Percentiles rank a stretch among this genome's conserved stretches.
phyloP scores from a whole-genome alignment of 2,797 vertebrate genomes.

The Poeciliopsis infans region DNA sequence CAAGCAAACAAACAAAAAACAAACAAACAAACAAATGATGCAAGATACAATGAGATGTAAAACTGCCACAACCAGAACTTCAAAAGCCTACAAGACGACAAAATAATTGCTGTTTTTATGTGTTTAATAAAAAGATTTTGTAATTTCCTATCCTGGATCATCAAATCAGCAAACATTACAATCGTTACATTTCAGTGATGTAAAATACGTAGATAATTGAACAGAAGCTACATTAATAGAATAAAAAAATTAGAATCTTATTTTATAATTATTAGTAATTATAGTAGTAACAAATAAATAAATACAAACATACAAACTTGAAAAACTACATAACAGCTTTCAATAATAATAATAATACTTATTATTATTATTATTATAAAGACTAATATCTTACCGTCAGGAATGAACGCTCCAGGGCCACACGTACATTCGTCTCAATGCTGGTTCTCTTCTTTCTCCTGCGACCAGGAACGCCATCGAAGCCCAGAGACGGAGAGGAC shows the following conservation, averaged over 20 bases:
- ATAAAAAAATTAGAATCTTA: background rate
- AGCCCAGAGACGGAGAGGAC: constrained; percentile 87
- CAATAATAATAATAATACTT: background rate
- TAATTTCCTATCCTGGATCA: background rate
- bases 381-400: constrained; percentile 83
- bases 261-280: too few relatives aligned
- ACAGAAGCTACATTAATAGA: background rate
- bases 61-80: background rate
- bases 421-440: constrained; percentile 93
- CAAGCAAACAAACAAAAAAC: too few relatives aligned
- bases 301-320: background rate
- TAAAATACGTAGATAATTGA: background rate
- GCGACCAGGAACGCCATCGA: constrained; percentile 88
- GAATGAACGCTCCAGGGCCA: constrained; percentile 92
- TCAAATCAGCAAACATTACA: background rate
- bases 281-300: too few relatives aligned
- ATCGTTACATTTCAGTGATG: background rate
- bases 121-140: background rate
- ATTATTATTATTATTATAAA: background rate
- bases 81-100: background rate
- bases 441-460: constrained; percentile 96
- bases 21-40: background rate
- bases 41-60: background rate
- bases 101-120: background rate
- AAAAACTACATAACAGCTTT: background rate